Evolutionary conservation across 1,140 invertebrate genomes (phyloP).

Genomic region (Anoplolepis gracilipes): DNA sequence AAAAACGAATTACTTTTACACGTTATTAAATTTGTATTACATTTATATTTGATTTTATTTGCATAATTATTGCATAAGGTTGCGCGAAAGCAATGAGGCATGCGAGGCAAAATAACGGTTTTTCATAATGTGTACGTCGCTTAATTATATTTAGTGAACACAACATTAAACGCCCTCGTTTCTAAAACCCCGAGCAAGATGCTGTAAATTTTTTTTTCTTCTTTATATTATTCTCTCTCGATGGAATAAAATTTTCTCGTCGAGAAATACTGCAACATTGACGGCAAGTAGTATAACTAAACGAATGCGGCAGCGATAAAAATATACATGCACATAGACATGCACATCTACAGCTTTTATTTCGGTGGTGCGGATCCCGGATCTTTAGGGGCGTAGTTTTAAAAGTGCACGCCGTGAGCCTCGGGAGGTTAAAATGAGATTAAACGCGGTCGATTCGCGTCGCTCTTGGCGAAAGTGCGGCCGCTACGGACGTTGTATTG

Average conservation of each 20-base stretch:
- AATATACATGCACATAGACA: background rate
- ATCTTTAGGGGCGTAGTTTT: slow-evolving; percentile 10
- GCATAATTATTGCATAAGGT: slow-evolving; percentile 21
- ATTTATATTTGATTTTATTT: slow-evolving; percentile 15
- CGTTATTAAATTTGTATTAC: background rate
- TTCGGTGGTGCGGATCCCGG: slow-evolving; percentile 7
- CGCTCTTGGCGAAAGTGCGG: slow-evolving; percentile 41
- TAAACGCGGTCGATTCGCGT: slow-evolving; percentile 46
- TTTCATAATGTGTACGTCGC: background rate
- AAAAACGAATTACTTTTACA: background rate
- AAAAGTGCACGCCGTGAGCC: slow-evolving; percentile 1
- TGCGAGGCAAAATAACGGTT: slow-evolving; percentile 6
- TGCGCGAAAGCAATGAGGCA: background rate
- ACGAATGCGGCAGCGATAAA: slow-evolving; percentile 8
- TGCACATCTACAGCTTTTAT: background rate
- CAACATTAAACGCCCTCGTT: slow-evolving; percentile 25
- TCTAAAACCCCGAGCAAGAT: background rate
- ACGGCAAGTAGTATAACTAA: slow-evolving; percentile 3
- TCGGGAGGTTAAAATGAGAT: slow-evolving; percentile 44
- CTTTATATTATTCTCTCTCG: slow-evolving; percentile 28
- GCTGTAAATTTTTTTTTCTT: background rate
- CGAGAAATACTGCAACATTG: no score
- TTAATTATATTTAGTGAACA: slow-evolving; percentile 45
- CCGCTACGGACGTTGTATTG: slow-evolving; percentile 13
- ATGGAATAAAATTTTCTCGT: background rate